These are phyloP conservation scores for Platyrinchus mystaceus DNA, from an alignment of 2,797 vertebrate species.

Conservation along the genomic window DNA sequence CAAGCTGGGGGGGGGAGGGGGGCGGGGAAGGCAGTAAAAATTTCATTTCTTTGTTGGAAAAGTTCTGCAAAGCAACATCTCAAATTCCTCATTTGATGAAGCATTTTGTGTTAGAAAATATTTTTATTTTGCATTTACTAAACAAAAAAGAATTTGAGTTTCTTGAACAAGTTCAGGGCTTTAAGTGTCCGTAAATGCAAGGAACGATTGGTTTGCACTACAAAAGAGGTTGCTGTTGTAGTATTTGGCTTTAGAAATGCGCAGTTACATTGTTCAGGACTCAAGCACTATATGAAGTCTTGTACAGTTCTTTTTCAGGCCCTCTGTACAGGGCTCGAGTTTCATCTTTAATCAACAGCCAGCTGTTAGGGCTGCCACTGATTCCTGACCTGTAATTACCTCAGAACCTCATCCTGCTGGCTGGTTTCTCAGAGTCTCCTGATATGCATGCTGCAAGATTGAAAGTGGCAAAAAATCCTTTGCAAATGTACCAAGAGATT, in stretches of 20 bases:
- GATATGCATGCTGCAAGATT: neutral
- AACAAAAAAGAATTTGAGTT: neutral
- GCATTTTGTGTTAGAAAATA: neutral
- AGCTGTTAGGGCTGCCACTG: constrained; percentile 1
- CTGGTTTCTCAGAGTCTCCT: neutral
- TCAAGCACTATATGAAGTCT: neutral
- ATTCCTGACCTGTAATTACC: constrained; percentile 24
- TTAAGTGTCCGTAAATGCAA: neutral
- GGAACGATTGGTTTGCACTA: neutral
- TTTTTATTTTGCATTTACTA: neutral
- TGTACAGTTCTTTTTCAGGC: neutral
- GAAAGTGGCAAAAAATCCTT: constrained; percentile 11
- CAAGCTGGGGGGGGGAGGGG: too few species aligned
- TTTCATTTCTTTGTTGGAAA: neutral
- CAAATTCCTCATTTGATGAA: neutral
- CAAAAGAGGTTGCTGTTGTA: neutral
- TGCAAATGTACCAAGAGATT: neutral
- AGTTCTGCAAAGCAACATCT: neutral
- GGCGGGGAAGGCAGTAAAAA: neutral
- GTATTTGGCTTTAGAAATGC: neutral
- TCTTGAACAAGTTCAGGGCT: neutral
- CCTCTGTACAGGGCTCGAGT: neutral
- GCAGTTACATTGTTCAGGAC: neutral
- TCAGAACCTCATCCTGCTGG: neutral
- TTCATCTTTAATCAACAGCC: constrained; percentile 4